Conservation (phyloP, 2,888 invertebrate species). For the Epiblema foenella region DNA sequence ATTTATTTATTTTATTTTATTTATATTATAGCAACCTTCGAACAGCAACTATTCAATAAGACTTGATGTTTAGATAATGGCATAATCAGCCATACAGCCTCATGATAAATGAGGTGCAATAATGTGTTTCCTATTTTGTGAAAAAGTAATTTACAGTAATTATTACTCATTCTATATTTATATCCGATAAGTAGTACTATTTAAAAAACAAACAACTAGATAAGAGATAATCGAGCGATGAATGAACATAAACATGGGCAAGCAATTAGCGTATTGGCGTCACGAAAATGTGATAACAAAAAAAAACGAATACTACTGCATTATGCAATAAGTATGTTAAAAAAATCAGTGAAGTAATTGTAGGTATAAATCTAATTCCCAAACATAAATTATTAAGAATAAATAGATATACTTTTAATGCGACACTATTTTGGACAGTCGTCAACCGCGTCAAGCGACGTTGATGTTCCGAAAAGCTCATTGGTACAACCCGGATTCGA, state of each 20-base stretch:
- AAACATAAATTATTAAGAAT: no score
- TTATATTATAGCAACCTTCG: no score
- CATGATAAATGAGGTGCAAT: not conserved
- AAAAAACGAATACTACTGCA: not conserved
- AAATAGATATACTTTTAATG: no score
- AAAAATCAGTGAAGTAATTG: not conserved
- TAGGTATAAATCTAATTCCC: no score
- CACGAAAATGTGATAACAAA: constrained; percentile 9
- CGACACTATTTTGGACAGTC: no score
- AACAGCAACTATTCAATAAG: no score
- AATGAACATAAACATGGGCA: constrained; percentile 12
- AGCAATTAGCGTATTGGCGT: constrained; percentile 14
- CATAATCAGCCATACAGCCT: no score
- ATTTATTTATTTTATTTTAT: no score
- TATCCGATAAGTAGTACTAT: constrained; percentile 9
- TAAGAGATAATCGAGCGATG: constrained; percentile 15
- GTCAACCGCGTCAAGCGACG: no score
- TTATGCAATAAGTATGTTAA: not conserved
- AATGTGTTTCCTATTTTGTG: not conserved
- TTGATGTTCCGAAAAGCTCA: no score
- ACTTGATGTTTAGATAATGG: no score
- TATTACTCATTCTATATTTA: not conserved
- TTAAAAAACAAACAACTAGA: constrained; percentile 16
- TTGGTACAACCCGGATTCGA: no score
- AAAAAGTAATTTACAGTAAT: not conserved